Conservation (phyloP, 2,888 invertebrate species). For the Rapana venosa region DNA sequence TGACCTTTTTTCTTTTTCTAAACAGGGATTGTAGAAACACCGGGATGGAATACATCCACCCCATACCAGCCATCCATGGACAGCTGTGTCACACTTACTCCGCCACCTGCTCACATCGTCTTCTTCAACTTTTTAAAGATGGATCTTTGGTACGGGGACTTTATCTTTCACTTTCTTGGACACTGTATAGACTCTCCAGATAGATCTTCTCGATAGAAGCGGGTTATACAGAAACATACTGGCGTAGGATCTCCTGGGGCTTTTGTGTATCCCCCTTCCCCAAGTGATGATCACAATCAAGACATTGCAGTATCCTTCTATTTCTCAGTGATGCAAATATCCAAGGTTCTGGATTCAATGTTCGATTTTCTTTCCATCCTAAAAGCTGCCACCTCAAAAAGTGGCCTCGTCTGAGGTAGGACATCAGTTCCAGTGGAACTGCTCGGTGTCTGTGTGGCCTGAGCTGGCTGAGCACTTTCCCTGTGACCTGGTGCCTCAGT, state of each 20-base stretch:
- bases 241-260: neutral
- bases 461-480: neutral
- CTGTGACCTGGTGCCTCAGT: constrained; percentile 30
- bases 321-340: neutral
- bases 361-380: neutral
- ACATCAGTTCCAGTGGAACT: neutral
- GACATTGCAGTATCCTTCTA: neutral
- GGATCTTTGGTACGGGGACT: no score
- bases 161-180: no score
- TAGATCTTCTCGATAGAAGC: neutral
- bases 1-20: no score
- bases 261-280: neutral
- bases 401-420: neutral
- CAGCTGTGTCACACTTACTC: no score
- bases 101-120: no score
- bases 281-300: neutral
- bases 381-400: neutral
- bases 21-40: no score
- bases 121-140: no score
- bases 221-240: neutral
- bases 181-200: neutral
- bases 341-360: neutral
- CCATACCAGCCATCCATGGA: no score
- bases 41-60: no score
- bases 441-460: neutral